phyloP scores from a whole-genome alignment of 2,797 vertebrate genomes.

The Hirundo rustica region DNA sequence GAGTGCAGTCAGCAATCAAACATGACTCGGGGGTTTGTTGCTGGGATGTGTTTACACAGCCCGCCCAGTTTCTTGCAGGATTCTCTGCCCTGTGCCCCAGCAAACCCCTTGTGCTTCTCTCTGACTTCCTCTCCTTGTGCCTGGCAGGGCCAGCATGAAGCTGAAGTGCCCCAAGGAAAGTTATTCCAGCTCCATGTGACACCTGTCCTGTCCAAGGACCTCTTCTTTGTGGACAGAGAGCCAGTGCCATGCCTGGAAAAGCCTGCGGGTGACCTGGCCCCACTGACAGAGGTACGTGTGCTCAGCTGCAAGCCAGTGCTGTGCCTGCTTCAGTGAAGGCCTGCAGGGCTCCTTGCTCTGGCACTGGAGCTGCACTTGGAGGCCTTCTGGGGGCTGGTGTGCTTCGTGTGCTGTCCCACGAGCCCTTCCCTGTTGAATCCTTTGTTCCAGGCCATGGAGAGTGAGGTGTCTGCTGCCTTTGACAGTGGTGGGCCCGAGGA shows the following conservation, averaged over 20 bases:
- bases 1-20: background rate
- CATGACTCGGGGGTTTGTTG: background rate
- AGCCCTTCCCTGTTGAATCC: background rate
- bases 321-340: background rate
- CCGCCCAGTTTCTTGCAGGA: background rate
- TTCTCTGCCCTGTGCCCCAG: background rate
- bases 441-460: conserved; percentile 85
- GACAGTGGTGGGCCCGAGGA: conserved; percentile 79
- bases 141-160: conserved; percentile 64
- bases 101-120: background rate
- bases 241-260: conserved; percentile 44
- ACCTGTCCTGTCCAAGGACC: background rate
- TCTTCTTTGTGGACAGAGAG: background rate
- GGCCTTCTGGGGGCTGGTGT: background rate
- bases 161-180: conserved; percentile 79
- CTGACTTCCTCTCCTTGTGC: background rate
- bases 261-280: conserved; percentile 65
- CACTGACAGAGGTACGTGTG: conserved; percentile 84
- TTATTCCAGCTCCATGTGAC: conserved; percentile 80
- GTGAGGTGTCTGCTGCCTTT: conserved; percentile 82
- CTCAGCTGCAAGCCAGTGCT: background rate
- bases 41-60: background rate
- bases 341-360: background rate
- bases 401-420: background rate
- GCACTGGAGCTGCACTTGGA: background rate